Base-by-base conservation (phyloP, 2,888 invertebrate genomes). In the Orthosia incerta region DNA sequence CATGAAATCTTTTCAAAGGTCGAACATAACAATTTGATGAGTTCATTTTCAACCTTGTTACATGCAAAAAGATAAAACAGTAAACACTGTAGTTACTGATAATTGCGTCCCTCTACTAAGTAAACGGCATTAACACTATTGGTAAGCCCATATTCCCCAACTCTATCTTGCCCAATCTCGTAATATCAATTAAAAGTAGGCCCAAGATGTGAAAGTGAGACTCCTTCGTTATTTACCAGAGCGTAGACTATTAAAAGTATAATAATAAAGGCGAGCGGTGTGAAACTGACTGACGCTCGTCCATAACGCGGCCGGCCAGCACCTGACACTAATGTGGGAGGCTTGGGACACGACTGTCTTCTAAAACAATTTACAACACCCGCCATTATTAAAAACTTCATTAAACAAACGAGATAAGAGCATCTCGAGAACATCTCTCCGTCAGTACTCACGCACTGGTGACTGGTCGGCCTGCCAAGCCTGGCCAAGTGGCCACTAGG, bases 171-270 rank as follows among this genome's bases (percentile, higher is more conserved):
- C 56, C 71, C 66, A 81, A 63, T 77, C 60, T 79, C 69, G 71
- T 88, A 89, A 89, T 66, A 81, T 77, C 73, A 75, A 91, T 89
- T 89, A 87, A 67, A 90, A 91, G 89, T 88, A 89, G 81, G 81
- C 88, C 86, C 82, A 79, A 82, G 82, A 89, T 90, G 93, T 91
- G 93, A 94, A 95, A 93, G 93, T 92, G 86, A 87, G 89, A 88
- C 88, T 90, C 82, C 87, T 89, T 84, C 83, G 79, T 86, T 87
- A 90, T 77, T 93, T 89, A 94, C 87, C 91, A 93, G 95, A 95
- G 94, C 94, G 94, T 92, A 89, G 74, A 86, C 87, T 83, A 89
- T 91, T 90, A 90, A 88, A 88, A 78, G 74, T 75, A 78, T 69
- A 85, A 85, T 80, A 81, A 82, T 79, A 82, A 79, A 82, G 71